Percentiles rank a stretch among this genome's conserved stretches.
Evolutionary conservation across 2,888 invertebrate genomes (phyloP).

Genomic region (Eupithecia centaureata): DNA sequence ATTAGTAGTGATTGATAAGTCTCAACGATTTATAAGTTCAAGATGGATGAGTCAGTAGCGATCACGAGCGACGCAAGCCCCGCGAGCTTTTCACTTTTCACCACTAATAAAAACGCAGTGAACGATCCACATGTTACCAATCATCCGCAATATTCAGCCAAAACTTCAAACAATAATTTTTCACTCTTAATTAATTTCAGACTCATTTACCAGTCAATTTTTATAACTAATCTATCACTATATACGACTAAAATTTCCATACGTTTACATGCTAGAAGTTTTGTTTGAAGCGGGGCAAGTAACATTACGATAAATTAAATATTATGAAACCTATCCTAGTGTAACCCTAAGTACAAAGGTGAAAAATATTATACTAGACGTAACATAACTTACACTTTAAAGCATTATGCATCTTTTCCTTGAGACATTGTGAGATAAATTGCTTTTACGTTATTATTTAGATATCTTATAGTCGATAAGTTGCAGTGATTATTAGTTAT

Average conservation of each 20-base stretch:
- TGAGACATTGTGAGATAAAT: conserved; percentile 50
- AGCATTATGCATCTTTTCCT: conserved; percentile 58
- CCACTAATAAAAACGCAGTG: conserved; percentile 26
- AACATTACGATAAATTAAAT: conserved; percentile 54
- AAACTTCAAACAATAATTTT: conserved; percentile 74
- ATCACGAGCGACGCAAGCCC: conserved; percentile 4
- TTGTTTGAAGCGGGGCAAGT: conserved; percentile 67
- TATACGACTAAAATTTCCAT: conserved; percentile 58
- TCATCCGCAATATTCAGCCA: conserved; percentile 41
- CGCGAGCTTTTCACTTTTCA: conserved; percentile 27
- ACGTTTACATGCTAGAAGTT: conserved; percentile 56
- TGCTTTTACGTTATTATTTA: conserved; percentile 42
- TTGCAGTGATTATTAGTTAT: conserved; percentile 44
- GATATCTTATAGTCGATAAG: conserved; percentile 34
- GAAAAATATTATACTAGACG: conserved; percentile 65
- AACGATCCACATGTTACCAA: conserved; percentile 27
- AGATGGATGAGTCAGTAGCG: conserved; percentile 10
- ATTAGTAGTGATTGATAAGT: conserved; percentile 14
- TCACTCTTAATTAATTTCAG: conserved; percentile 70
- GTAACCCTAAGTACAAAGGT: conserved; percentile 71
- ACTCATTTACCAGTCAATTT: conserved; percentile 69
- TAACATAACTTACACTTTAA: conserved; percentile 55
- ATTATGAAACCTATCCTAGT: conserved; percentile 57
- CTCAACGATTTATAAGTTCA: conserved; percentile 11
- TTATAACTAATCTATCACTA: conserved; percentile 66